Conservation (phyloP, 2,888 invertebrate genomes). For the Tyria jacobaeae region DNA sequence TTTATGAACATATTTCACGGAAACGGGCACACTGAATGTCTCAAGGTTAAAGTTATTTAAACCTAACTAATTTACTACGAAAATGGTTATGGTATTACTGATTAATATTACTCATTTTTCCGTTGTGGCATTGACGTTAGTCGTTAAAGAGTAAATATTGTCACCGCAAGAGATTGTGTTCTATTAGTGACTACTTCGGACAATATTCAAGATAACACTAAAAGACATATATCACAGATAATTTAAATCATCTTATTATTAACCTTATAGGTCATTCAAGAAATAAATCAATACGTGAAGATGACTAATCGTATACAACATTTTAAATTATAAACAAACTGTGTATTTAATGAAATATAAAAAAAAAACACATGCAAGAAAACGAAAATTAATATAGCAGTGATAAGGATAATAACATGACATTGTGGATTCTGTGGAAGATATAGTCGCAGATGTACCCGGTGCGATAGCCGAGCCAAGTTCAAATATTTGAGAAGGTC, state of each 20-base stretch:
- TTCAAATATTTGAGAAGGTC: constrained; percentile 76
- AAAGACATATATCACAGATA: constrained; percentile 6
- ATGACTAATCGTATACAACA: constrained; percentile 13
- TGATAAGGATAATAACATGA: constrained; percentile 54
- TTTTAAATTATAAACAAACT: constrained; percentile 26
- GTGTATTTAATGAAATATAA: constrained; percentile 18
- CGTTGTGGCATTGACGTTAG: not conserved
- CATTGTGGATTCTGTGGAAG: constrained; percentile 50
- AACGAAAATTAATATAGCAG: constrained; percentile 17
- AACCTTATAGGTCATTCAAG: constrained; percentile 10
- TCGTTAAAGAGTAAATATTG: not conserved
- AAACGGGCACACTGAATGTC: constrained; percentile 59
- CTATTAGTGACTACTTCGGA: not conserved
- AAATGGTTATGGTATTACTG: constrained; percentile 10
- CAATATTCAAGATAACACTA: not conserved
- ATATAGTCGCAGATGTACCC: constrained; percentile 54
- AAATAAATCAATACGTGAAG: constrained; percentile 16
- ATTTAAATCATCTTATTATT: constrained; percentile 14
- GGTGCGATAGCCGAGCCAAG: constrained; percentile 62
- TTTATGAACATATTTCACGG: constrained; percentile 68
- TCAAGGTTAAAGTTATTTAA: constrained; percentile 63
- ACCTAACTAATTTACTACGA: constrained; percentile 34
- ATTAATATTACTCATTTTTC: constrained; percentile 13
- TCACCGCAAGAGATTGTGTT: not conserved
- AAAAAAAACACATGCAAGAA: constrained; percentile 21